Evolutionary conservation across 2,888 invertebrate species (phyloP).

Genomic region (Atrina japonica): DNA sequence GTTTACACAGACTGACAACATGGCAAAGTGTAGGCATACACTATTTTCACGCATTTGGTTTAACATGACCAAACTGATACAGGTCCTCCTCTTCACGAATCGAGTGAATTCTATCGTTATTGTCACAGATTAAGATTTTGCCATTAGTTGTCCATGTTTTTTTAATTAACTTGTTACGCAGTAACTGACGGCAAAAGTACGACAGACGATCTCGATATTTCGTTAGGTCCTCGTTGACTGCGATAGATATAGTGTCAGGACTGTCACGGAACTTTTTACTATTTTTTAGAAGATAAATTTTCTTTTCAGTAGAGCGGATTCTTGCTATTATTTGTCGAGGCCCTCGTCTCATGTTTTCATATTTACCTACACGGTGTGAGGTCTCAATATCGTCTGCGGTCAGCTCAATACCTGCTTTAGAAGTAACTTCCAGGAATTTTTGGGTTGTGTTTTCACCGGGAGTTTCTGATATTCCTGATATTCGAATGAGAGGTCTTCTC

Average conservation of each 20-base stretch:
- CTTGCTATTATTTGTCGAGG: constrained; percentile 6
- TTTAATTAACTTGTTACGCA: background rate
- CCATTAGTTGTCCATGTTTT: too few species aligned
- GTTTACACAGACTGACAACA: too few species aligned
- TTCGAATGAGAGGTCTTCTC: background rate
- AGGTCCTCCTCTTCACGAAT: too few species aligned
- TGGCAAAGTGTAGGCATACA: too few species aligned
- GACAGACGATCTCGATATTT: background rate
- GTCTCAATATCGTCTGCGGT: background rate
- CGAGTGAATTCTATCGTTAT: too few species aligned
- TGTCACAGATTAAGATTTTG: too few species aligned
- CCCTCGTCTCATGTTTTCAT: background rate
- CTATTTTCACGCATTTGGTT: too few species aligned
- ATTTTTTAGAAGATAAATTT: background rate
- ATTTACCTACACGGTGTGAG: background rate
- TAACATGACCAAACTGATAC: too few species aligned
- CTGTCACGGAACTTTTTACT: background rate
- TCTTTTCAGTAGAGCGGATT: background rate
- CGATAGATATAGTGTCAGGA: background rate
- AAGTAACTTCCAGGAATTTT: background rate
- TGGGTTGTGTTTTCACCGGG: constrained; percentile 3
- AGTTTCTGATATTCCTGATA: constrained; percentile 13
- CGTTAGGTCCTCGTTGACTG: constrained; percentile 11
- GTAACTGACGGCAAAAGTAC: background rate
- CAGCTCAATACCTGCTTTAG: background rate